Base-by-base conservation (phyloP, 53 echinoderm and acorn worm species). In the Holothuria scabra region DNA sequence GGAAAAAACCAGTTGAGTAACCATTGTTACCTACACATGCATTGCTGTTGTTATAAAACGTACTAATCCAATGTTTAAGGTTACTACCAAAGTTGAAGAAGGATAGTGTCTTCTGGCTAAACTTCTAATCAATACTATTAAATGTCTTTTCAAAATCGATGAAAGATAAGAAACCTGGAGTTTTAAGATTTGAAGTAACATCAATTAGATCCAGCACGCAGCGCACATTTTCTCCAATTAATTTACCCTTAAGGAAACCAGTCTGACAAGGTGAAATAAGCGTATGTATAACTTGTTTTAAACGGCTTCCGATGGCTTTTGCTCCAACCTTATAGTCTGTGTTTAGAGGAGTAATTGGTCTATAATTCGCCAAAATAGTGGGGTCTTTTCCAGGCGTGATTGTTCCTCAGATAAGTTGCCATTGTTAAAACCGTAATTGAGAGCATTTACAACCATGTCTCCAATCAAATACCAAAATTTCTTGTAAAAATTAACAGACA, bases 401-500 rank as follows among this genome's bases (percentile, higher is more conserved):
- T 76, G 76, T 46, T 76, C 56, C 21, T n/a, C 4, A 38, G 56
- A 76, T 21, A 75, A 29, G 26, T 9, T 21, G 7, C 56, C 56
- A 4, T 20, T 52, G 41, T 46, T 12, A 49, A 46, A 76, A 52
- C 49, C 23, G 26, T 8, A 48, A 48, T 8, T 48, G 14, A 48
- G 48, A 48, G 48, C 48, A 48, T 48, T 3, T 12, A 46, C 25
- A 2, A 46, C 55, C 8, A 76, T 19, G 12, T 48, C 25, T 8
- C 55, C 49, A 49, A 76, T 76, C 13, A 44, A 46, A 38, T 35
- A 22, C 48, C 76, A 48, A 48, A 49, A 76, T n/a, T 12, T n/a
- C 48, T 75, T 76, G 28, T 76, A 76, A 24, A 76, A 44, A 29
- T 76, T 56, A 46, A 76, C 48, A 22, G 52, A 89, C 19, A 92